Conservation (phyloP, 1,140 invertebrate genomes). For the Drosophila truncata region DNA sequence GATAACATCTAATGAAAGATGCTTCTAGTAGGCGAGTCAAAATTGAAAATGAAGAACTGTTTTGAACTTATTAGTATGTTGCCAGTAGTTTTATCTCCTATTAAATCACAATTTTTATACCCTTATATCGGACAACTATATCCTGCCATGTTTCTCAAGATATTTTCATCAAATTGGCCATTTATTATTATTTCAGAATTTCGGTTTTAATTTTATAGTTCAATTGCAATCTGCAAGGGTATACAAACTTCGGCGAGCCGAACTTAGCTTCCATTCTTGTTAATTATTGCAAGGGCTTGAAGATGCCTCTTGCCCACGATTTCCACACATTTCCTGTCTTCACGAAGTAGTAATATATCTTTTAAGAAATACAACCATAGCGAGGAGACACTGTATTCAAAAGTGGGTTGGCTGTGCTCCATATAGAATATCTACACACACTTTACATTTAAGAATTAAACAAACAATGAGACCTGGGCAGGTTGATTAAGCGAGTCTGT, state of each 20-base stretch:
- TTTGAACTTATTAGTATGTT: background rate
- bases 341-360: background rate
- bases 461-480: conserved; percentile 31
- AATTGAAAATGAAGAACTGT: background rate
- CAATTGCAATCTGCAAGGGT: no score
- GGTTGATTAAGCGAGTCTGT: conserved; percentile 15
- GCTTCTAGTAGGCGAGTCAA: background rate
- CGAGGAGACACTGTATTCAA: background rate
- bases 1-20: background rate
- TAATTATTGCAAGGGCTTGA: background rate
- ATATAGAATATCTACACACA: conserved; percentile 6
- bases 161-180: no score
- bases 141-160: no score
- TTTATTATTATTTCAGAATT: no score
- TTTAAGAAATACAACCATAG: no score
- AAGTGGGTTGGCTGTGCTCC: conserved; percentile 8
- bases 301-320: background rate
- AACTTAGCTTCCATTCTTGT: no score
- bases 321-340: background rate
- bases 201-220: no score
- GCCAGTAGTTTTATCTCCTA: background rate
- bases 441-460: conserved; percentile 24
- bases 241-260: no score
- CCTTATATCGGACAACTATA: no score
- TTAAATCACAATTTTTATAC: background rate